Percentiles rank a stretch among this genome's conserved stretches.
These are phyloP conservation scores for Cecropterus lyciades DNA, from an alignment of 1,140 invertebrate genomes.

Conservation along the genomic window DNA sequence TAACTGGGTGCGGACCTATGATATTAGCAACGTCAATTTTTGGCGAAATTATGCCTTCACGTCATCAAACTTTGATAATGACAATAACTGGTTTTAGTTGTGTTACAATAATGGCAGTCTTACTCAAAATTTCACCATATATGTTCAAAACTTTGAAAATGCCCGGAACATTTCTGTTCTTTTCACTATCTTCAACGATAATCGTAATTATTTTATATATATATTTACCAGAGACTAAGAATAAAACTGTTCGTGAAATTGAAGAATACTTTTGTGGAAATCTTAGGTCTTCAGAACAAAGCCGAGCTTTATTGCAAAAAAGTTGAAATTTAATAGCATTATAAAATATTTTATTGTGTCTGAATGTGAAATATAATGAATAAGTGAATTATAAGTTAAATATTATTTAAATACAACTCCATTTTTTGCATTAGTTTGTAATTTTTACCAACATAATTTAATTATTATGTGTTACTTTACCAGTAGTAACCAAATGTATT, in stretches of 20 bases:
- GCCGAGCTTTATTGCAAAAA: no score
- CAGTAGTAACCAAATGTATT: no score
- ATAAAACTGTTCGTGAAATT: background rate
- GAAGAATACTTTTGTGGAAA: no score
- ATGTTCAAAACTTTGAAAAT: background rate
- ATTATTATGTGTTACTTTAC: no score
- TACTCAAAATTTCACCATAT: background rate
- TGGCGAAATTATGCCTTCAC: background rate
- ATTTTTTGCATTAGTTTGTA: no score
- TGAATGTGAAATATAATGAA: no score
- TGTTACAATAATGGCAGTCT: background rate
- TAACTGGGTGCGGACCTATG: background rate
- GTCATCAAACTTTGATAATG: background rate
- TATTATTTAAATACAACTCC: no score
- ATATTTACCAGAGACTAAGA: background rate
- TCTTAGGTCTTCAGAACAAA: no score
- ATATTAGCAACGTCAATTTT: background rate
- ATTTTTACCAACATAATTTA: no score
- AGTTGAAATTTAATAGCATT: no score
- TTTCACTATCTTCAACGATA: background rate
- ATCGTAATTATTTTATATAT: background rate
- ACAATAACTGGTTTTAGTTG: background rate
- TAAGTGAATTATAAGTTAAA: no score
- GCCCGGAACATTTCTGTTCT: background rate
- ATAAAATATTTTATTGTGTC: no score